Evolutionary conservation across 2,888 invertebrate genomes (phyloP), one percentile per base, ranked within the genome.

Genomic region (Heliothis peltigera): DNA sequence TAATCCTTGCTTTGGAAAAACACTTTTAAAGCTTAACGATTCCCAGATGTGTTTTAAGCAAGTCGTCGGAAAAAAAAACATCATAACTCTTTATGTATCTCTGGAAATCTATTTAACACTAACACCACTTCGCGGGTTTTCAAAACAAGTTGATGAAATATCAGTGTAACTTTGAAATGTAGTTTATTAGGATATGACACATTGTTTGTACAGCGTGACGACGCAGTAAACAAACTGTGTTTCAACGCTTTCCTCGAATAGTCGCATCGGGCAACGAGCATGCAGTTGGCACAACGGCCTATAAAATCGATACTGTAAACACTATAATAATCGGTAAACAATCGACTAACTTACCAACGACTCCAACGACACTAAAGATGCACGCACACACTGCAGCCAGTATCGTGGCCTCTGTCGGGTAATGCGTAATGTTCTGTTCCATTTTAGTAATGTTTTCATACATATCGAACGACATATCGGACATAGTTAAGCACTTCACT

Each of bases 331-430:
- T 69, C 58, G 52, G 61, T 83, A 85, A 83, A 83, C 77, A 83
- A 79, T 65, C 48, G 61, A 60, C 54, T 46, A 61, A 91, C 96
- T 96, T 94, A 98, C 98, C 98, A 66, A 97, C 92, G 67, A 98
- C 96, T 68, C 98, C 98, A 48, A 98, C 95, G 61, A 97, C 90
- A 85, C 97, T 97, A 92, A 98, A 98, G 60, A 97, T 87, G 81
- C 97, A 96, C 42, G 98, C 98, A 88, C 97, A 97, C 62, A 95
- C 95, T 28, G 98, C 97, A 18, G 98, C 98, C 84, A 97, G 94
- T 80, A 98, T 95, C 35, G 98, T 97, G 51, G 97, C 97, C 75
- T 96, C 96, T 77, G 96, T 95, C 19, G 98, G 97, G 88, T 97
- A 98, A 73, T 92, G 86, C 64, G 88, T 80, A 83, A 94, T 87